phyloP scores from a whole-genome alignment of 1,140 invertebrate species.

The Brachionus rotundiformis region DNA sequence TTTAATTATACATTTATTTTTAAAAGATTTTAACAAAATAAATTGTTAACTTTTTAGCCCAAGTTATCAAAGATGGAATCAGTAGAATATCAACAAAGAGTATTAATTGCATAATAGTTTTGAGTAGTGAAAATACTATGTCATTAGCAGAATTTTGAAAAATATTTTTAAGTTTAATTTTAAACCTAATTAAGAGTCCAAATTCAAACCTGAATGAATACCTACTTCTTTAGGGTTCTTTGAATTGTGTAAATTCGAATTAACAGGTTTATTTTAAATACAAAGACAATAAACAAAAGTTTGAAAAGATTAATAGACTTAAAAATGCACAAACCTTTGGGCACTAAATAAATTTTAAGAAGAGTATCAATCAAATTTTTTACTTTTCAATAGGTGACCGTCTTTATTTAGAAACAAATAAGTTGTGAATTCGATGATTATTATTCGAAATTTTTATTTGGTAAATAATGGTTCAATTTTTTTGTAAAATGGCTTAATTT shows the following conservation, averaged over 20 bases:
- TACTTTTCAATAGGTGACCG: neutral
- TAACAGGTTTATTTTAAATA: neutral
- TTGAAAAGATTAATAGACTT: neutral
- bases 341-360: neutral
- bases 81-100: neutral
- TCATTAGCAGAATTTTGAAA: neutral
- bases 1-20: neutral
- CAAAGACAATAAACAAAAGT: slow-evolving; percentile 8
- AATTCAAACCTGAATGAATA: neutral
- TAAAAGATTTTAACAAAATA: neutral
- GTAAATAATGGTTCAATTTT: too few relatives aligned
- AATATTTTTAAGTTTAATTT: neutral
- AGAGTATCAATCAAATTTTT: neutral
- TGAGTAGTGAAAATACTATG: neutral
- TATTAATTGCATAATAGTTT: neutral
- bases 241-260: neutral
- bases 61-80: neutral
- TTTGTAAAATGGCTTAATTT: too few relatives aligned
- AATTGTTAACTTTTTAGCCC: neutral
- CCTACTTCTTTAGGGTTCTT: neutral
- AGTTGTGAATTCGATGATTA: too few relatives aligned
- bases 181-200: neutral
- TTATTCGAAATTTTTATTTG: too few relatives aligned
- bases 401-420: neutral
- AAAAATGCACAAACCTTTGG: neutral